Evolutionary conservation across 2,113 vertebrate species (phyloP), one percentile per base, ranked within the genome.

Genomic region (Percopsis transmontana): DNA sequence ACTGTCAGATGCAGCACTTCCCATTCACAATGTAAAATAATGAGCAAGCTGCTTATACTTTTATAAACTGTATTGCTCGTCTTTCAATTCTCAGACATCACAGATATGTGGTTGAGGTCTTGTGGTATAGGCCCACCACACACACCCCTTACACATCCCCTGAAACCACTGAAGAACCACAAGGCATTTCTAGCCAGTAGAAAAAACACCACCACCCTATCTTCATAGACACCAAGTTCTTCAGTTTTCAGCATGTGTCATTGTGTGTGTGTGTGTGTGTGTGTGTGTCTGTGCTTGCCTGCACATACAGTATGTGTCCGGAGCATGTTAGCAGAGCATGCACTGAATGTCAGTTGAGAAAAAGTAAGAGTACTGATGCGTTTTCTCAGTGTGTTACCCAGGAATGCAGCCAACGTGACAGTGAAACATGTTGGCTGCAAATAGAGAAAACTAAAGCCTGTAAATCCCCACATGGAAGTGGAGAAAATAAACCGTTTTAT

Each of bases 111-210:
- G 15, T 39, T 2, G 59, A 73, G 66, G 82, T 85, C 74, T 68
- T 82, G 79, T 82, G 75, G 84, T 39, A 40, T 68, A 27, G 80
- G 51, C 39, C 74, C 72, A 77, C 60, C 66, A 47, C 60, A 68
- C 19, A 16, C 51, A 65, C 41, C 13, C 44, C 19, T 5, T 19
- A 48, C 51, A 68, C 2, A 9, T 55, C 53, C 76, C 33, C 65
- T 48, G 53, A 87, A 65, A 79, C 83, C 67, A 62, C 78, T 7
- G 23, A 64, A 44, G 53, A 73, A 79, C 80, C 82, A 75, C 76
- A 61, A 74, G 79, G 24, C 15, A 58, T 61, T 69, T 78, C 63
- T 45, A 72, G 24, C 56, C 11, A 11, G 15, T 20, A 21, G 13
- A 20, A 44, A 42, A 47, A 24, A 53, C 21, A 15, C 50, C 48